phyloP scores from a whole-genome alignment of 2,113 vertebrate species.

The Maccullochella peelii region DNA sequence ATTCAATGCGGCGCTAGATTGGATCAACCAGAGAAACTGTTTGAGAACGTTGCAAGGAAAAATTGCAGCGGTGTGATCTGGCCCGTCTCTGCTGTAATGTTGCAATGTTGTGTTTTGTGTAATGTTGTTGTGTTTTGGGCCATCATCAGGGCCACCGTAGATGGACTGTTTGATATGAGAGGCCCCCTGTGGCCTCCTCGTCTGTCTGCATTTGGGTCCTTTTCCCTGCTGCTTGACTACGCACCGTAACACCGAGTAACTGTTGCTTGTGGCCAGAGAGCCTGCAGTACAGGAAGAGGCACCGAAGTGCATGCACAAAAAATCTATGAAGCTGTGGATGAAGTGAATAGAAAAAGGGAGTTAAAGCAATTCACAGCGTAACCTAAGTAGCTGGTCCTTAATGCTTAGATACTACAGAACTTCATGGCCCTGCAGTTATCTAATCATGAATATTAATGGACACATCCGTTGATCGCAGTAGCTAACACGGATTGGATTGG shows the following conservation, averaged over 20 bases:
- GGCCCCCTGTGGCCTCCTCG: slow-evolving; percentile 41
- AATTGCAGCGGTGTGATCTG: too few species aligned
- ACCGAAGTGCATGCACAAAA: background rate
- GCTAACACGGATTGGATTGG: background rate
- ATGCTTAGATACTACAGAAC: background rate
- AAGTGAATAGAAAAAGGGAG: background rate
- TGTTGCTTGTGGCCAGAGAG: background rate
- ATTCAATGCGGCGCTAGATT: too few species aligned
- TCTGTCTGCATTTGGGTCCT: too few species aligned
- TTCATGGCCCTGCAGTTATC: slow-evolving; percentile 5
- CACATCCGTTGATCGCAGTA: slow-evolving; percentile 7
- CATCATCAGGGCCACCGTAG: too few species aligned
- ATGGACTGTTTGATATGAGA: slow-evolving; percentile 20
- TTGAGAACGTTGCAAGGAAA: too few species aligned
- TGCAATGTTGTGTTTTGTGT: too few species aligned
- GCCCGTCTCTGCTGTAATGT: too few species aligned
- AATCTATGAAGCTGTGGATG: background rate
- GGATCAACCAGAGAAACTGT: too few species aligned
- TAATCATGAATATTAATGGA: slow-evolving; percentile 35
- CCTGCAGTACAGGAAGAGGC: background rate
- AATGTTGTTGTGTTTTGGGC: too few species aligned
- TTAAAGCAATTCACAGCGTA: background rate
- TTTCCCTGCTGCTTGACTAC: too few species aligned
- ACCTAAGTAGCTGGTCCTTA: background rate
- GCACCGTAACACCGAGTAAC: too few species aligned